Percentiles rank a stretch among this genome's conserved stretches.
These are phyloP conservation scores for Parnassius mnemosyne DNA, from an alignment of 2,888 invertebrate species.

Conservation along the genomic window DNA sequence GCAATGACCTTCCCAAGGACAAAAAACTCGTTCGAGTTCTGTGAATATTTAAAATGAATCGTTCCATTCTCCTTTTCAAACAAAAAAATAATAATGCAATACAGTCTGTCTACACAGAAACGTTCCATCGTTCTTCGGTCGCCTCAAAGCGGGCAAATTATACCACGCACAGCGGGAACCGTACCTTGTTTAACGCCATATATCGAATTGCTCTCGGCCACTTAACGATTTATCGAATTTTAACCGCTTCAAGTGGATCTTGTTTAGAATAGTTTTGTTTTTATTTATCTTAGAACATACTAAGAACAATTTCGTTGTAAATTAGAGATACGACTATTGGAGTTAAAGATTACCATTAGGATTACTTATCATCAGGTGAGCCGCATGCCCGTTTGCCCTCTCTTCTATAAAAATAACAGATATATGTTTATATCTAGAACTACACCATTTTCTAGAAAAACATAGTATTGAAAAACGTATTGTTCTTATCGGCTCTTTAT, in stretches of 20 bases:
- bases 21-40: background rate
- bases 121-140: slow-evolving; percentile 30
- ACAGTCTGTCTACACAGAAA: slow-evolving; percentile 17
- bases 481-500: too few species aligned
- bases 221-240: slow-evolving; percentile 48
- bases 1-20: too few species aligned
- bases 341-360: too few species aligned
- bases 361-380: too few species aligned
- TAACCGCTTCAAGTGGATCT: slow-evolving; percentile 36
- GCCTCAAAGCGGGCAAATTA: slow-evolving; percentile 57
- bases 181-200: slow-evolving; percentile 53
- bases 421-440: too few species aligned
- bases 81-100: slow-evolving; percentile 15
- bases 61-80: slow-evolving; percentile 1
- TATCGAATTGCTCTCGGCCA: slow-evolving; percentile 60
- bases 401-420: too few species aligned
- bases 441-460: too few species aligned
- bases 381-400: too few species aligned
- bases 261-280: slow-evolving; percentile 29
- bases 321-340: too few species aligned
- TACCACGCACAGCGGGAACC: slow-evolving; percentile 59
- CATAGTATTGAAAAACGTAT: too few species aligned
- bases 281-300: too few species aligned
- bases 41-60: slow-evolving; percentile 15
- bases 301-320: too few species aligned